Evolutionary conservation across 2,888 invertebrate species (phyloP), one percentile per base, ranked within the genome.

Genomic region (Cactoblastis cactorum): DNA sequence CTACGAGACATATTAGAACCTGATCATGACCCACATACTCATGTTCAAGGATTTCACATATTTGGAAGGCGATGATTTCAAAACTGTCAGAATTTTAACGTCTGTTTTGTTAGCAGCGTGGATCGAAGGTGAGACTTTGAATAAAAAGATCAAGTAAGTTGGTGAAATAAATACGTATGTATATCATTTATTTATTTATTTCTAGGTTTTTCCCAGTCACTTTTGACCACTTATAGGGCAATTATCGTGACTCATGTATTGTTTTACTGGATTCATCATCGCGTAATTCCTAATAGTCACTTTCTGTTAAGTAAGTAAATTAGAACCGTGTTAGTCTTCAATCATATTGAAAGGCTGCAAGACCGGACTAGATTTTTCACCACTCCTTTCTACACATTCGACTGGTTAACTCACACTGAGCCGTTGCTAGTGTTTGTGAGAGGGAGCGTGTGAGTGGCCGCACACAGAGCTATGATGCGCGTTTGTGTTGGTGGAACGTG

Each of bases 31-130:
- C 88, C 78, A 88, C 86, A 81, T 88, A 66, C 56, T 71, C 74
- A 75, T 74, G 83, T 84, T 87, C 87, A 89, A 89, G 89, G 88
- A 88, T 87, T 87, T 84, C 80, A 81, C 86, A 84, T 84, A 87
- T 88, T 88, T 87, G 86, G 86, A 83, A 86, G 84, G 73, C 71
- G 75, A 74, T 69, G 80, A 88, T 89, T 88, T 80, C 87, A 83
- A 87, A 88, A 86, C 74, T 62, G 67, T 65, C 72, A 74, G 75
- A 80, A 75, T 79, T 74, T 80, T 77, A 76, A 82, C 75, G 75
- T 63, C 72, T 70, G 74, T 76, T 78, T 78, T 73, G 72, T 80
- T 83, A 82, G 75, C 74, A 65, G 64, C 61, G 62, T 55, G 56
- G 56, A 61, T 67, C 74, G 72, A 69, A 71, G 73, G 65, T 58